Evolutionary conservation across 1,140 invertebrate species (phyloP).

Genomic region (Drosophila mojavensis): DNA sequence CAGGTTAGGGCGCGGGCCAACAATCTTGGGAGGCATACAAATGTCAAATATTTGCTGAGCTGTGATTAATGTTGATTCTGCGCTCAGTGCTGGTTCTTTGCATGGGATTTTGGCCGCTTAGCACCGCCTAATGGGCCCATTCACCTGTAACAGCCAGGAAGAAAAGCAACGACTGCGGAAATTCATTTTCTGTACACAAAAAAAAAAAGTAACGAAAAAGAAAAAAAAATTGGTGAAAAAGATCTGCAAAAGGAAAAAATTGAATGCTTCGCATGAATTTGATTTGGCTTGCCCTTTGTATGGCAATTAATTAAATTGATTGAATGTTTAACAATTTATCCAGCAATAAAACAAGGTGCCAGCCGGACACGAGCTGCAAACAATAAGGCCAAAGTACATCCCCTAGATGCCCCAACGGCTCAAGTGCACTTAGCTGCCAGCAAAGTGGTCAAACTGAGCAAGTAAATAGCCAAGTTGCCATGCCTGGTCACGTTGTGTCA

Average conservation of each 20-base stretch:
- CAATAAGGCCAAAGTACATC: constrained; percentile 35
- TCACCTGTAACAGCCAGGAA: constrained; percentile 55
- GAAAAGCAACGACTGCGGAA: constrained; percentile 35
- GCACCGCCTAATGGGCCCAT: constrained; percentile 30
- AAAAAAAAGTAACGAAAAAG: no score
- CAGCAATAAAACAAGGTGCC: constrained; percentile 53
- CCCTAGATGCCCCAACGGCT: constrained; percentile 17
- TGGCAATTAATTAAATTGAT: constrained; percentile 76
- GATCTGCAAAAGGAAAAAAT: background rate
- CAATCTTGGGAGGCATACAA: constrained; percentile 49
- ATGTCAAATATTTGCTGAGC: constrained; percentile 81
- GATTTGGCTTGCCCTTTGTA: constrained; percentile 34
- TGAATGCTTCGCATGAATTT: constrained; percentile 41
- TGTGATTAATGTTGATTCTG: constrained; percentile 81
- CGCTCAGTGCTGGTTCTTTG: constrained; percentile 52
- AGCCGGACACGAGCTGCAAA: constrained; percentile 17
- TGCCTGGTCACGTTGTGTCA: constrained; percentile 76
- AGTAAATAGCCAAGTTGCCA: constrained; percentile 51
- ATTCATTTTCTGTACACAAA: constrained; percentile 51
- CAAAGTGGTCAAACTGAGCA: background rate
- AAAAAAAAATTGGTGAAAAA: background rate
- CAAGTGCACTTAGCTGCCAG: constrained; percentile 38
- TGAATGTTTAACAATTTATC: constrained; percentile 68
- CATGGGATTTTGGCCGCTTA: constrained; percentile 52
- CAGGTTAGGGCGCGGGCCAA: background rate